Evolutionary conservation across 1,140 invertebrate genomes (phyloP), one percentile per base, ranked within the genome.

Genomic region (Sinella curviseta): DNA sequence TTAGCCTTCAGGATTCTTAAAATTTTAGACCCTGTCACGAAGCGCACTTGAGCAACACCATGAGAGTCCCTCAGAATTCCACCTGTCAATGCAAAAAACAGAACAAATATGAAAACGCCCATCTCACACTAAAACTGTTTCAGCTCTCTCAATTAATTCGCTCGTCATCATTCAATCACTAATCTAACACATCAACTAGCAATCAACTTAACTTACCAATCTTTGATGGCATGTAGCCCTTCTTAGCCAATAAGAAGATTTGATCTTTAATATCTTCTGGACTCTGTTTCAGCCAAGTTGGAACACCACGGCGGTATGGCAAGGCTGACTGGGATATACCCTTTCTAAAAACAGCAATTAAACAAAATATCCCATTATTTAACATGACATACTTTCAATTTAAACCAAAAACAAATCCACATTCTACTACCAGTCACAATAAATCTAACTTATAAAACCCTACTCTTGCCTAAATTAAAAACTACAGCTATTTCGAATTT

Each of bases 271-370:
- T 97, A 91, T 99, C 97, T 84, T 99, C 97, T 78, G 95, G 91
- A 67, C 95, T 95, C 33, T 98, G 88, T 89, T 99, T 99, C 84
- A 99, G 88, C 98, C 98, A 99, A 85, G 96, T 97, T 83, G 98
- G 97, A 76, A 99, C 96, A 87, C 94, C 96, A 84, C 98, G 92
- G 85, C 97, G 93, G 88, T 99, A 99, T 30, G 98, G 98, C 75
- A 99, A 89, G 81, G 97, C 97, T 84, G 97, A 99, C 87, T 99
- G 95, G 92, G 97, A 99, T 87, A 99, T 99, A 95, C 98, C 98
- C 93, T 99, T 99, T 86, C 98, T 99, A 89, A 85, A 93, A 74
- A 77, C 60, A n/a, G 20, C 12, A 34, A 70, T n/a, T 24, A 60
- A 48, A 17, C 55, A 70, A 70, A 70, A 70, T 4, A 70, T 14